Evolutionary conservation across 2,113 vertebrate genomes (phyloP), one percentile per base, ranked within the genome.

Genomic region (Cavia aperea): DNA sequence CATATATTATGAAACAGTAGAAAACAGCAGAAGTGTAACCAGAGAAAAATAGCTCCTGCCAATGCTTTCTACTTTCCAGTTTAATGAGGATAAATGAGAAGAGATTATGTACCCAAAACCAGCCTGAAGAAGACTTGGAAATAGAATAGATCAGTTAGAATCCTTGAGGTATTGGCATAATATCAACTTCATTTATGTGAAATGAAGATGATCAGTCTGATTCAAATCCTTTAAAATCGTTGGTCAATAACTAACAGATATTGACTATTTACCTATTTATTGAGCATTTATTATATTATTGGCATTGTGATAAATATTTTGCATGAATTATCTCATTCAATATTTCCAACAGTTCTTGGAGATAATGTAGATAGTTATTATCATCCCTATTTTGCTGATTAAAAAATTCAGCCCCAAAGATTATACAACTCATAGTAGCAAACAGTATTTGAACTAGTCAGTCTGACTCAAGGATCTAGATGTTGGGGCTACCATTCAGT

Each of bases 81-180:
- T 89, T 81, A 70, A 72, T 85, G 23, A 60, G 92, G 85, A 81
- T 54, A 75, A 90, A 63, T 60, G 24, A 86, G 83, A 83, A 83
- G 10, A 81, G 3, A 92, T 84, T 12, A 62, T 39, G 19, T 43
- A 49, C 5, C n/a, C 43, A 93, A 93, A 85, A 5, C 16, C 31
- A 92, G 60, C 43, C 88, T 54, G 62, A 84, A 84, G 75, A 54
- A 39, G 9, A 82, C 16, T 49, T 87, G 51, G 39, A 86, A 86
- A 58, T 87, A 21, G 68, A 78, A 54, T 62, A 72, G n/a, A 77
- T 88, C 72, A 72, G 0, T 66, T 66, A 92, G 18, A 39, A 5
- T 36, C 14, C 83, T 66, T 24, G 12, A 90, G 56, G 23, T 70
- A 73, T 73, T 89, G 88, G 18, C 89, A 3, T 23, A 81, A 16